phyloP scores from a whole-genome alignment of 2,113 vertebrate genomes.

The Scophthalmus maximus region DNA sequence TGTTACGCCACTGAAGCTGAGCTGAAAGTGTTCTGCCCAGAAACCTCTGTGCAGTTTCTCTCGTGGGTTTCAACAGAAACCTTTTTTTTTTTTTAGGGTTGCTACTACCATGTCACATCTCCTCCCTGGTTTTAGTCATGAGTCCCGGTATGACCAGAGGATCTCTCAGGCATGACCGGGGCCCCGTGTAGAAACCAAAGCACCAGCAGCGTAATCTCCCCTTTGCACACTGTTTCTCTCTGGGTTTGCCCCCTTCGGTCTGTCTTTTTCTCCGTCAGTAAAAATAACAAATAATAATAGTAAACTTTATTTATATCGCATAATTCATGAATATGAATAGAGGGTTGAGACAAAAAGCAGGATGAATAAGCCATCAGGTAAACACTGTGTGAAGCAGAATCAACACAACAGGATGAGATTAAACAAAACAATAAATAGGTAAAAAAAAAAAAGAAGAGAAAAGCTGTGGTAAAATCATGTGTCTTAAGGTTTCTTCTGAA shows the following conservation, averaged over 20 bases:
- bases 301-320: no score
- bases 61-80: slow-evolving; percentile 10
- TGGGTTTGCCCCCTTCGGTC: slow-evolving; percentile 20
- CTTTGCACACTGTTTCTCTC: slow-evolving; percentile 2
- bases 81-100: slow-evolving; percentile 1
- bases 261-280: slow-evolving; percentile 9
- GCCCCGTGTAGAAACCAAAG: slow-evolving; percentile 13
- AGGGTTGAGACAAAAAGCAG: no score
- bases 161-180: slow-evolving; percentile 27
- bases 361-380: no score
- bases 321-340: no score
- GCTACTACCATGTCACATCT: slow-evolving; percentile 3
- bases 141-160: background rate
- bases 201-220: slow-evolving; percentile 14
- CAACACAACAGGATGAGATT: no score
- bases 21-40: slow-evolving; percentile 1
- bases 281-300: no score
- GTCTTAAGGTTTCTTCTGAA: no score
- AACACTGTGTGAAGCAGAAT: no score
- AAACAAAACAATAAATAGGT: no score
- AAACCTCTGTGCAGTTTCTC: slow-evolving; percentile 19
- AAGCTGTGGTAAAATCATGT: no score
- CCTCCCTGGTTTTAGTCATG: slow-evolving; percentile 2
- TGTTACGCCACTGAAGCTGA: slow-evolving; percentile 17
- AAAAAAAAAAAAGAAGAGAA: no score